Evolutionary conservation across 1,140 invertebrate genomes (phyloP).

Genomic region (Aleiodes sp.): DNA sequence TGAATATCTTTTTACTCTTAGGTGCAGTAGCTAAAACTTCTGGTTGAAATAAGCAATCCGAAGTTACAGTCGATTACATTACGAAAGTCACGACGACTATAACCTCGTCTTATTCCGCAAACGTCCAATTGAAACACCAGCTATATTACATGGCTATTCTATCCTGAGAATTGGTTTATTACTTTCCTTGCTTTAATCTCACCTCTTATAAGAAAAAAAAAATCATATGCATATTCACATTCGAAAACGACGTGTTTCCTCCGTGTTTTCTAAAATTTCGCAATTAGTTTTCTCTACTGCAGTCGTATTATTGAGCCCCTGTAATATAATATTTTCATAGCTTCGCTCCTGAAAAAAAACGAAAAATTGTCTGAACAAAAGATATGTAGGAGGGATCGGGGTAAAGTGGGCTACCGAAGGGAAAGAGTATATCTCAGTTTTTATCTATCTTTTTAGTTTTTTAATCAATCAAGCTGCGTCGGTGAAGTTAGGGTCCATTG

Average conservation of each 20-base stretch:
- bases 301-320: neutral
- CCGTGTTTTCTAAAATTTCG: neutral
- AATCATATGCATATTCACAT: slow-evolving; percentile 5
- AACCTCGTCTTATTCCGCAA: slow-evolving; percentile 19
- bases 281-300: neutral
- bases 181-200: slow-evolving; percentile 33
- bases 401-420: too few species aligned
- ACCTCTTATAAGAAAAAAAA: neutral
- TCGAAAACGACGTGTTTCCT: neutral
- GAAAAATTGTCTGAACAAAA: slow-evolving; percentile 3
- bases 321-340: too few species aligned
- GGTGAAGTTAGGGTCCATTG: too few species aligned
- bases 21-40: neutral
- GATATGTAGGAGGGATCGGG: slow-evolving; percentile 20
- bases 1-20: neutral
- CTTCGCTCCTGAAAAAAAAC: neutral
- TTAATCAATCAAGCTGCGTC: too few species aligned
- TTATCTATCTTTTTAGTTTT: too few species aligned
- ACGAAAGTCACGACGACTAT: slow-evolving; percentile 38
- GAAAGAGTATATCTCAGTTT: too few species aligned
- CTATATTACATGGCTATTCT: slow-evolving; percentile 34
- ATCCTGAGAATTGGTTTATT: slow-evolving; percentile 46
- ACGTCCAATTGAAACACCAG: slow-evolving; percentile 30
- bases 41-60: neutral
- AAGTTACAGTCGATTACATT: slow-evolving; percentile 27